Base-by-base conservation (phyloP, 2,888 invertebrate species). In the Oscheius sp. region DNA sequence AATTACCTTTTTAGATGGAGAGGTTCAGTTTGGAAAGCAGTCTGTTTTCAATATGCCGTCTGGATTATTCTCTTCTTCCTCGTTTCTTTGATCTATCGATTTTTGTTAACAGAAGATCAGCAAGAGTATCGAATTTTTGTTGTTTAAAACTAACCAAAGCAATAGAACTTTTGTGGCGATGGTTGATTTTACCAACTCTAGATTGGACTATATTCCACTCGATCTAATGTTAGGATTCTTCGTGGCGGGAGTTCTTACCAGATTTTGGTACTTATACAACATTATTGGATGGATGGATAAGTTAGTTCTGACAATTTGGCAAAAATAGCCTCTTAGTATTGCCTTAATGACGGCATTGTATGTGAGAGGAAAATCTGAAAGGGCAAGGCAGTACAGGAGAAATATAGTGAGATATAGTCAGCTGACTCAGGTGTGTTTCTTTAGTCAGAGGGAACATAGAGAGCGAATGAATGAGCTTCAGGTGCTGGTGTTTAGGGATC, bases 21-120 rank as follows among this genome's bases (percentile, higher is more conserved):
- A 25, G 84, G 84, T 0, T 80, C 80, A 0, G 78, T 84, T 6
- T 84, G 84, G 84, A 81, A 81, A 50, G 81, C 79, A 10, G 76
- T 84, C 20, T 78, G 81, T 76, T 70, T 77, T 45, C 82, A 84
- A 65, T 78, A 82, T 50, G 37, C 75, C 29, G 74, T 77, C 5
- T 84, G 82, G 82, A 53, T 80, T 6, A 67, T 71, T 8, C 65
- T 80, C 3, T 84, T 69, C 53, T 73, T 75, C 31, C 45, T 73
- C n/a, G 63, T 79, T 6, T 79, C 79, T 17, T 25, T 68, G 0
- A 55, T 82, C 31, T 82, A 80, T 66, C 74, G 82, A 39, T 80
- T 69, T 61, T 45, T 73, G 6, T 68, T 83, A 0, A 63, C 55
- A 31, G 55, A 55, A 2, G 55, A 55, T n/a, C 50, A 61, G 12